phyloP scores from a whole-genome alignment of 2,888 invertebrate species.

The Hypselothyrea guttata region DNA sequence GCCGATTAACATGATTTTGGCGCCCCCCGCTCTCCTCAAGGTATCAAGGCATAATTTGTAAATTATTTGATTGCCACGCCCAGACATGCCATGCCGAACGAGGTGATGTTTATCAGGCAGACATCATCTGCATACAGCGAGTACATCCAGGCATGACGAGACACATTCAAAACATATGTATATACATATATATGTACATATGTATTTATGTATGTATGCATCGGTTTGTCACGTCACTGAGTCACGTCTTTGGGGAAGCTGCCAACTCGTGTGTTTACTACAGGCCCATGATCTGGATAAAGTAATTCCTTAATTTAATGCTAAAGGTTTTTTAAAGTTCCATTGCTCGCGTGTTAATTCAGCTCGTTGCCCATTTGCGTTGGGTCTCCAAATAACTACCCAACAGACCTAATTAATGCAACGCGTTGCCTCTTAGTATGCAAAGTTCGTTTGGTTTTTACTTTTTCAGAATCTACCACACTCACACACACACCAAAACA shows the following conservation, averaged over 20 bases:
- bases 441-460: constrained; percentile 51
- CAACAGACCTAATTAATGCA: constrained; percentile 65
- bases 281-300: constrained; percentile 52
- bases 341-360: constrained; percentile 59
- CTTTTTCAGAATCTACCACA: constrained; percentile 24
- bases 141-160: constrained; percentile 46
- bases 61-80: constrained; percentile 67
- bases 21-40: constrained; percentile 52
- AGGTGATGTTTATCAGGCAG: constrained; percentile 61
- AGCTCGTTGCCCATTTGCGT: constrained; percentile 16
- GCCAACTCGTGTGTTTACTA: constrained; percentile 53
- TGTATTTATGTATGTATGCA: too few relatives aligned
- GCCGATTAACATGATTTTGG: constrained; percentile 58
- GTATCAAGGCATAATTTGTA: constrained; percentile 59
- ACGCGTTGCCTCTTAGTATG: constrained; percentile 49
- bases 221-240: constrained; percentile 32
- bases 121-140: constrained; percentile 40
- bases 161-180: not conserved
- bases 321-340: constrained; percentile 58
- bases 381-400: constrained; percentile 27
- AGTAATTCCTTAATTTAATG: constrained; percentile 43
- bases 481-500: not conserved
- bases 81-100: constrained; percentile 23
- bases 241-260: constrained; percentile 60
- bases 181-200: too few relatives aligned